Percentiles rank a stretch among this genome's conserved stretches.
Evolutionary conservation across 2,797 vertebrate species (phyloP).

Genomic region (Danio aesculapii): DNA sequence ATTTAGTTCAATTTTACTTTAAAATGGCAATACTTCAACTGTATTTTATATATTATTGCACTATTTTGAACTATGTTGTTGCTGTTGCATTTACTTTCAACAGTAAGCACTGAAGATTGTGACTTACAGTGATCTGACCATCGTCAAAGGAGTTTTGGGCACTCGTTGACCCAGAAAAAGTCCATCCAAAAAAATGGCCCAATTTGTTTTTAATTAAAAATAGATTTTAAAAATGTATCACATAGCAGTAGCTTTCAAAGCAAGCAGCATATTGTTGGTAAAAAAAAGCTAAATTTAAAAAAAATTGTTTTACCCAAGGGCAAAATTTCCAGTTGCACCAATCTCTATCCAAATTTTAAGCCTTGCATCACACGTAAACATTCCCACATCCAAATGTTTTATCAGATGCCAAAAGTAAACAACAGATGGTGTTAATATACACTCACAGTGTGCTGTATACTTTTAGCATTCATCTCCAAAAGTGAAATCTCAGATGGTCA

Average conservation of each 20-base stretch:
- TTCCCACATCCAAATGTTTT: too few relatives aligned
- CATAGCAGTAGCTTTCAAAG: not conserved
- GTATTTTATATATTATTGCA: not conserved
- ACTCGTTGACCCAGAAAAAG: not conserved
- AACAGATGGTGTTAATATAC: too few relatives aligned
- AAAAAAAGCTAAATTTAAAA: not conserved
- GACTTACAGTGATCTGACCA: not conserved
- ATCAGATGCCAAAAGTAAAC: too few relatives aligned
- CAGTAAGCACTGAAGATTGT: not conserved
- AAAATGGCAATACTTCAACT: not conserved
- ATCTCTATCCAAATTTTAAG: not conserved
- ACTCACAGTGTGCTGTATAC: too few relatives aligned
- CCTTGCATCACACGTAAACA: too few relatives aligned
- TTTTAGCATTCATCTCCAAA: too few relatives aligned
- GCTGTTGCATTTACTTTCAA: not conserved
- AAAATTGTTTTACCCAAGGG: not conserved
- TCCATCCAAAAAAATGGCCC: too few relatives aligned
- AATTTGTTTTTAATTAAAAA: too few relatives aligned
- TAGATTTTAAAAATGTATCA: not conserved
- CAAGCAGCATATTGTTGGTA: not conserved
- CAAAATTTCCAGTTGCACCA: not conserved
- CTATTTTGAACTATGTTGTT: not conserved
- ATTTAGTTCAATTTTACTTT: not conserved
- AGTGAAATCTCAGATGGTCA: too few relatives aligned
- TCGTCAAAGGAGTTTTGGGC: not conserved